A percentile compares a stretch with the other conserved stretches of the same genome.
These are phyloP conservation scores for Conus canariensis DNA, from an alignment of 2,888 invertebrate genomes.

Conservation along the genomic window DNA sequence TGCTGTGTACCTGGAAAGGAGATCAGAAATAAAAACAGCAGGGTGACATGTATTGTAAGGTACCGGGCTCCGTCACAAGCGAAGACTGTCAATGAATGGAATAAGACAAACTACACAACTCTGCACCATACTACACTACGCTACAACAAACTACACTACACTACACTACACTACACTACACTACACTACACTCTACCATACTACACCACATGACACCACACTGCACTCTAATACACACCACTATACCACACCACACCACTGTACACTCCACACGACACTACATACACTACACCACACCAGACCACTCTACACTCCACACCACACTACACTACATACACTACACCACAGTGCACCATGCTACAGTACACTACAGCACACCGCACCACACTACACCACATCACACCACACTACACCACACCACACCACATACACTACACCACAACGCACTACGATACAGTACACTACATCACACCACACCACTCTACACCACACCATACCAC, in stretches of 20 bases:
- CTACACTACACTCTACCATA: slow-evolving; percentile 18
- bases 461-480: slow-evolving; percentile 25
- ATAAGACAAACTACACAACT: too few species aligned
- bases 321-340: not conserved
- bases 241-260: slow-evolving; percentile 6
- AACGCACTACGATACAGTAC: not conserved
- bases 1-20: too few species aligned
- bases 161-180: not conserved
- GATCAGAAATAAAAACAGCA: too few species aligned
- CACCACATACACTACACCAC: not conserved
- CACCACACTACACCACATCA: not conserved
- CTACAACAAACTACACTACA: not conserved
- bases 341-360: not conserved
- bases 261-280: not conserved
- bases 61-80: too few species aligned
- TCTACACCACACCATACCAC: not conserved
- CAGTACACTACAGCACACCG: not conserved
- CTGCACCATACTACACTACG: not conserved
- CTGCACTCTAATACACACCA: slow-evolving; percentile 7
- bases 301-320: not conserved
- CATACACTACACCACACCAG: not conserved
- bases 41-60: too few species aligned
- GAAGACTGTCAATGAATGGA: too few species aligned
- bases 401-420: not conserved
- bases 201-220: not conserved